phyloP scores from a whole-genome alignment of 2,113 vertebrate genomes.

The Rhagologus leucostigma region DNA sequence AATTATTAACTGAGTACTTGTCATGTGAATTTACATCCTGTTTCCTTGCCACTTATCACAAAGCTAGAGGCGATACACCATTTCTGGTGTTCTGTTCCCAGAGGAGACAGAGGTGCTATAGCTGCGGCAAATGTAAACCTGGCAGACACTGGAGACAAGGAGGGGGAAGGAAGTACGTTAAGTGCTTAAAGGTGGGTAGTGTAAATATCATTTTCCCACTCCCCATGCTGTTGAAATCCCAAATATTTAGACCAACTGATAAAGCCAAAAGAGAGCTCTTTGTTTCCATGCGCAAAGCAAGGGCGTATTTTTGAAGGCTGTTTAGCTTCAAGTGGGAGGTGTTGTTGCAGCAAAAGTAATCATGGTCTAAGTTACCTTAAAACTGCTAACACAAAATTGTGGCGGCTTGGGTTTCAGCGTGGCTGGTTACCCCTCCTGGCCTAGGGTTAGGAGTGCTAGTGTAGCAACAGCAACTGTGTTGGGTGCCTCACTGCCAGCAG shows the following conservation, averaged over 20 bases:
- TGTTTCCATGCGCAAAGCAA: not conserved
- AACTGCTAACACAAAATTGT: not conserved
- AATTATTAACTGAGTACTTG: not conserved
- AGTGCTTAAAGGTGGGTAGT: constrained; percentile 1
- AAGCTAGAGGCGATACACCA: fast-evolving
- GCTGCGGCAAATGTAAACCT: not conserved
- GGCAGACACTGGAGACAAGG: not conserved
- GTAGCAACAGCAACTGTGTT: not conserved
- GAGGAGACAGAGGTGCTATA: constrained; percentile 3
- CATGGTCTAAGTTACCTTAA: not conserved
- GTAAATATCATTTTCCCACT: constrained; percentile 56
- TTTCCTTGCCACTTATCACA: constrained; percentile 34
- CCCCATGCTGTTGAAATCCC: not conserved
- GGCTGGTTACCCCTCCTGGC: not conserved
- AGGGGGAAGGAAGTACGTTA: constrained; percentile 21
- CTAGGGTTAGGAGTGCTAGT: not conserved
- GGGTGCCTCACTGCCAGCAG: fast-evolving
- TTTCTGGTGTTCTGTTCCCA: constrained; percentile 38
- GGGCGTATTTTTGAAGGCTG: not conserved
- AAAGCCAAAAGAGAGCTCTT: constrained; percentile 8
- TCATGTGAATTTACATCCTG: constrained; percentile 41
- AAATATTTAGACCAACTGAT: constrained; percentile 3
- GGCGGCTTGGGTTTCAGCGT: not conserved
- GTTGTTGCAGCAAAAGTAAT: not conserved
- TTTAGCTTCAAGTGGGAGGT: not conserved